phyloP scores from a whole-genome alignment of 2,888 invertebrate genomes.

The Acholoe squamosa region DNA sequence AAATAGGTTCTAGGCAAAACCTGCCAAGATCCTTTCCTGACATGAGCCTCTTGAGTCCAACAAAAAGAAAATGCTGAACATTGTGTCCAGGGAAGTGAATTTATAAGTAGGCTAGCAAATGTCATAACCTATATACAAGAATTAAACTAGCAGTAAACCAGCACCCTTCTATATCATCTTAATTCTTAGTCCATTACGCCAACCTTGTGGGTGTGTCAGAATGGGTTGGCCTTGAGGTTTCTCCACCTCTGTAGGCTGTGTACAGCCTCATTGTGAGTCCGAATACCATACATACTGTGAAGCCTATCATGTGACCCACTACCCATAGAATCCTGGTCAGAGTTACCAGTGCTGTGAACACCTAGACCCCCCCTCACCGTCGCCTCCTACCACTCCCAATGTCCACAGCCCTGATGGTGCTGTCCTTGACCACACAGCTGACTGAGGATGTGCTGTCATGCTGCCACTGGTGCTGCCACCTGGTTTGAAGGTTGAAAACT shows the following conservation, averaged over 20 bases:
- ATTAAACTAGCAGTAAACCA: too few relatives aligned
- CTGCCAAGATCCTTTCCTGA: too few relatives aligned
- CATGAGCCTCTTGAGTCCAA: too few relatives aligned
- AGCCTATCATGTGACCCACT: background rate
- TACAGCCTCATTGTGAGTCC: slow-evolving; percentile 54
- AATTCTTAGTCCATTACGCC: too few relatives aligned
- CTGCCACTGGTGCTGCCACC: background rate
- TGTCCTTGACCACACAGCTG: background rate
- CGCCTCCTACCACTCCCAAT: background rate
- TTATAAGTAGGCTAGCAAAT: too few relatives aligned
- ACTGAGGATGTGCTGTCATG: background rate
- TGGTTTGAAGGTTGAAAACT: background rate
- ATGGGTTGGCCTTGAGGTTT: slow-evolving; percentile 43
- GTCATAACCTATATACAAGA: too few relatives aligned
- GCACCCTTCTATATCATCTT: too few relatives aligned
- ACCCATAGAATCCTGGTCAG: slow-evolving; percentile 47
- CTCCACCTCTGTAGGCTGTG: slow-evolving; percentile 47
- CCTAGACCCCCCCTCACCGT: background rate
- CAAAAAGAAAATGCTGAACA: too few relatives aligned
- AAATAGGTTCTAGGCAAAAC: too few relatives aligned
- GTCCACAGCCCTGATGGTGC: background rate
- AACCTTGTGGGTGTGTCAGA: background rate
- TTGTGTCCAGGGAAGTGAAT: too few relatives aligned
- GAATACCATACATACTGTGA: slow-evolving; percentile 22
- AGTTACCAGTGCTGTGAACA: background rate